These are phyloP conservation scores for Glandiceps talaboti DNA, from an alignment of 53 echinoderm and acorn worm species.

Conservation along the genomic window DNA sequence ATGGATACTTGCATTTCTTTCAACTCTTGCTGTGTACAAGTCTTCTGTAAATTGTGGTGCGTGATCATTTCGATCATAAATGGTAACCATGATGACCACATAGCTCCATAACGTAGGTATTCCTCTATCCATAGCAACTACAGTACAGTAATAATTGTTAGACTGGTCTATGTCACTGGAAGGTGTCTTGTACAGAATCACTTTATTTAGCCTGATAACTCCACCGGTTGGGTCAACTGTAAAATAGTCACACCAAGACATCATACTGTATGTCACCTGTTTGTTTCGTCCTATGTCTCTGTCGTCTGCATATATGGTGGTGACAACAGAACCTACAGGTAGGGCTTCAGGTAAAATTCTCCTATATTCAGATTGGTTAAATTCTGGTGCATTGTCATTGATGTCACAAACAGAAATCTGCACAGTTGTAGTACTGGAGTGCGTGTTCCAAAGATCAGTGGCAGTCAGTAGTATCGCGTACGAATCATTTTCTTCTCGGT, in stretches of 20 bases:
- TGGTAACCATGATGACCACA: slow-evolving; percentile 33
- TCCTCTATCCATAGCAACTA: slow-evolving; percentile 75
- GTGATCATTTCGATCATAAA: slow-evolving; percentile 73
- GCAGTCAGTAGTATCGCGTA: slow-evolving; percentile 28
- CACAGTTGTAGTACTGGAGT: slow-evolving; percentile 45
- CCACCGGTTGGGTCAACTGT: slow-evolving; percentile 28
- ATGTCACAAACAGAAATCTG: slow-evolving; percentile 52
- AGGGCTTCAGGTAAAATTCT: slow-evolving; percentile 39
- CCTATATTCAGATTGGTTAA: slow-evolving; percentile 21
- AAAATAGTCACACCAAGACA: slow-evolving; percentile 48
- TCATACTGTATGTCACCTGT: slow-evolving; percentile 48
- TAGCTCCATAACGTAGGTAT: slow-evolving; percentile 55
- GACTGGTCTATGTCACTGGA: slow-evolving; percentile 29
- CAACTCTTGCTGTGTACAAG: slow-evolving; percentile 59
- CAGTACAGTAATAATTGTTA: slow-evolving; percentile 45
- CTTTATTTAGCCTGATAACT: slow-evolving; percentile 20
- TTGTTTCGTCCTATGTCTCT: slow-evolving; percentile 49
- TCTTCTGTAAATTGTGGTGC: slow-evolving; percentile 55
- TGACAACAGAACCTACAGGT: slow-evolving; percentile 27
- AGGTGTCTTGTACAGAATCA: slow-evolving; percentile 40
- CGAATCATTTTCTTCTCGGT: slow-evolving; percentile 32
- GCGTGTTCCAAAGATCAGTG: slow-evolving; percentile 36
- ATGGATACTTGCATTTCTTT: slow-evolving; percentile 13
- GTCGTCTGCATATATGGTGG: slow-evolving; percentile 52
- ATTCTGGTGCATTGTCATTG: slow-evolving; percentile 83